A percentile compares a stretch with the other conserved stretches of the same genome.
Conservation (phyloP, 2,113 vertebrate species). For the Parus major region DNA sequence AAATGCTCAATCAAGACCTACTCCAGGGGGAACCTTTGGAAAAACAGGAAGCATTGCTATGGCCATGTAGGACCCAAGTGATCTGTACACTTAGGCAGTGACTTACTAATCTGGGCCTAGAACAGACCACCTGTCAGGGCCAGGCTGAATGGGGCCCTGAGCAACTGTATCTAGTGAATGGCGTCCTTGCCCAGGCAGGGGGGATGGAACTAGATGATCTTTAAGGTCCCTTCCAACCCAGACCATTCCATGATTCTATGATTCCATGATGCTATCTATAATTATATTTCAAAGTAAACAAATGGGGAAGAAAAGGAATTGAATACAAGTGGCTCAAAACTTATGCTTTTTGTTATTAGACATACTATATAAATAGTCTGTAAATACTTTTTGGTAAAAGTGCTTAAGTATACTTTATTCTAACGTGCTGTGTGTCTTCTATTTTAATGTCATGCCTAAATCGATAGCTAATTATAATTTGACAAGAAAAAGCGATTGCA, state of each 20-base stretch:
- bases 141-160: neutral
- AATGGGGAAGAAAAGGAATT: neutral
- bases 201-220: neutral
- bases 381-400: constrained; percentile 70
- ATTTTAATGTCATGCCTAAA: constrained; percentile 71
- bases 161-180: neutral
- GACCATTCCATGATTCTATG: neutral
- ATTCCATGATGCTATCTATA: neutral
- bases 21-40: neutral
- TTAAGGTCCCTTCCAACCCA: neutral
- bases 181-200: neutral
- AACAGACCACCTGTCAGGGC: neutral
- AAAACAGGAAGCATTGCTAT: neutral
- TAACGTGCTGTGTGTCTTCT: constrained; percentile 63
- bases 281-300: constrained; percentile 4
- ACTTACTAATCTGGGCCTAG: neutral
- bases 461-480: constrained; percentile 75
- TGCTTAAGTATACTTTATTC: constrained; percentile 69
- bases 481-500: constrained; percentile 56
- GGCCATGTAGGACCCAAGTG: neutral
- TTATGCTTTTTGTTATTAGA: constrained; percentile 31
- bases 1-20: neutral
- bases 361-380: constrained; percentile 52
- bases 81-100: neutral
- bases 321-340: constrained; percentile 25